Evolutionary conservation across 2,888 invertebrate genomes (phyloP), one percentile per base, ranked within the genome.

Genomic region (Eupithecia inturbata): DNA sequence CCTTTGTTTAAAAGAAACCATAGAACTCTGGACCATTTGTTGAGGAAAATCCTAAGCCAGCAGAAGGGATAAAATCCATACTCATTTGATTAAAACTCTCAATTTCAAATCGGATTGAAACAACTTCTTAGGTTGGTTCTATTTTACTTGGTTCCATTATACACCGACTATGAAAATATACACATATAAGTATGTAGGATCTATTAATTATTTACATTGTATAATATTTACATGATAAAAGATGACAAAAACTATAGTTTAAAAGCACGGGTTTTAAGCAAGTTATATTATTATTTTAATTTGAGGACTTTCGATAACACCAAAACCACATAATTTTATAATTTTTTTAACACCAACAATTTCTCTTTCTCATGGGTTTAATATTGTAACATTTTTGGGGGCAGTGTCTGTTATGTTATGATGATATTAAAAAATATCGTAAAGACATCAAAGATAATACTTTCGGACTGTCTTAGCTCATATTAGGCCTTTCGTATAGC

Each of bases 131-230:
- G 87, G 26, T 57, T 57, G 53, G 53, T 53, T 57, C 57, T 57
- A 57, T 91, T 90, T 92, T 92, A 91, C 90, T 93, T 94, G 93
- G 93, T 93, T 94, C 94, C 91, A 88, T 91, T 94, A 92, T 92
- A 93, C 91, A 91, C 89, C 89, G 82, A 91, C 92, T 94, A 94
- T 91, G 92, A 94, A 94, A 94, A 94, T 94, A 94, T 93, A 93
- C 92, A 93, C 87, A 86, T 90, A 89, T 88, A 89, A 87, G 85
- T 88, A 83, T 64, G 68, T 75, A 72, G 68, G 64, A 68, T 71
- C 83, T 84, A 85, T 85, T 80, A 82, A 84, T 88, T 90, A 90
- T 91, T 74, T 89, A 91, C 89, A 91, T n/a, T n/a, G n/a, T n/a
- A n/a, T 74, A 82, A 78, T 89, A 90, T 92, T 86, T 92, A 92